These are phyloP conservation scores for Callimorpha dominula DNA, from an alignment of 2,888 invertebrate species.

Conservation along the genomic window DNA sequence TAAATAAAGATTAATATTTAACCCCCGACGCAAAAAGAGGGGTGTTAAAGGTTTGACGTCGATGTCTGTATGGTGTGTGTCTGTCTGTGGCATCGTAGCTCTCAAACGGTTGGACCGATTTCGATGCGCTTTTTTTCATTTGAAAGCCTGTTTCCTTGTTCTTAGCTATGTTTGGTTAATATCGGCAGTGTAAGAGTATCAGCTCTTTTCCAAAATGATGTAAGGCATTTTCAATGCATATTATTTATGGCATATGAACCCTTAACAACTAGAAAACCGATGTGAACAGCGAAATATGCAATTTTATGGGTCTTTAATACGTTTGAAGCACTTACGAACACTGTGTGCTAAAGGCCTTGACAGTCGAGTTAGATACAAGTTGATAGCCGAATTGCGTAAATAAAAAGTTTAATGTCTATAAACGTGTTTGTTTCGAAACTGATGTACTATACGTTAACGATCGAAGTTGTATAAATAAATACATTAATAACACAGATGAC, in stretches of 20 bases:
- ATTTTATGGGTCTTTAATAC: background rate
- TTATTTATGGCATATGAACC: background rate
- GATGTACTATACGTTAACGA: background rate
- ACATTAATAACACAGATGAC: background rate
- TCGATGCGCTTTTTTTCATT: too few species aligned
- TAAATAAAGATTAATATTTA: too few species aligned
- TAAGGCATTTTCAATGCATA: too few species aligned
- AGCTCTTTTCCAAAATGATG: too few species aligned
- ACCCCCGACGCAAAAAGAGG: too few species aligned
- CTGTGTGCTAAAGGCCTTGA: background rate
- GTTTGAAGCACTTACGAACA: background rate
- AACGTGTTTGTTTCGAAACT: slow-evolving; percentile 4
- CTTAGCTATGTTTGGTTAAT: too few species aligned
- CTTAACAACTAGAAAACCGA: background rate
- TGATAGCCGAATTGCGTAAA: background rate
- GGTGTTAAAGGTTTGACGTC: too few species aligned
- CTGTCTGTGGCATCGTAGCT: too few species aligned
- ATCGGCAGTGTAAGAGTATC: too few species aligned
- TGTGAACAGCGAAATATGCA: background rate
- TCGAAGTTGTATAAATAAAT: background rate
- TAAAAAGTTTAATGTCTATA: slow-evolving; percentile 4
- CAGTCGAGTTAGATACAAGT: slow-evolving; percentile 4
- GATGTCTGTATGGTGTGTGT: too few species aligned
- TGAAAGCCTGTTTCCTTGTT: too few species aligned
- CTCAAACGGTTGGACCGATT: too few species aligned